These are phyloP conservation scores for Prosapia bicincta DNA, from an alignment of 2,888 invertebrate species.

Conservation along the genomic window DNA sequence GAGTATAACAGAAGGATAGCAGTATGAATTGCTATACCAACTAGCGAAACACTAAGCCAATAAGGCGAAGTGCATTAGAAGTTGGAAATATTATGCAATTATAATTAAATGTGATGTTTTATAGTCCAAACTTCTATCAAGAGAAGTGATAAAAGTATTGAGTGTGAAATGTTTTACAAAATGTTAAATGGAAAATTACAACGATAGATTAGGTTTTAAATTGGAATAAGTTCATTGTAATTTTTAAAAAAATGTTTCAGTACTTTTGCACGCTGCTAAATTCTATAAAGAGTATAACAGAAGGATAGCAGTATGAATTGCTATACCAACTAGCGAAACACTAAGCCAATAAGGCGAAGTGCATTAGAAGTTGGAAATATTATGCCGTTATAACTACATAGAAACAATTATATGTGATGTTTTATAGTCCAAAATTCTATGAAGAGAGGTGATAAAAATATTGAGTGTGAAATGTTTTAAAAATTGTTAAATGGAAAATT, in stretches of 20 bases:
- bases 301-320: background rate
- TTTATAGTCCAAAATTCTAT: no score
- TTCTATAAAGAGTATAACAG: background rate
- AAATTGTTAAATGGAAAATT: no score
- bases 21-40: background rate
- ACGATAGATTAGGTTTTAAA: no score
- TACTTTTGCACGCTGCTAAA: background rate
- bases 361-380: background rate
- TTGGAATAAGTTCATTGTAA: no score
- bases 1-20: background rate
- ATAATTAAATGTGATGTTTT: no score
- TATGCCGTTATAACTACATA: background rate
- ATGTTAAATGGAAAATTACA: no score
- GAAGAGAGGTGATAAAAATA: no score
- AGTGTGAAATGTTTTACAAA: no score
- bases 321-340: background rate
- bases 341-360: background rate
- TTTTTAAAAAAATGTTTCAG: background rate
- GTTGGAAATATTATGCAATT: background rate
- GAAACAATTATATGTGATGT: no score
- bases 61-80: background rate
- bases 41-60: background rate
- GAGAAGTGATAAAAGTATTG: background rate
- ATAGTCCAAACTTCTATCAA: background rate
- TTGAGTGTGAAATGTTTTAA: no score